Base-by-base conservation (phyloP, 2,888 invertebrate genomes). In the Andrena chrysosceles region DNA sequence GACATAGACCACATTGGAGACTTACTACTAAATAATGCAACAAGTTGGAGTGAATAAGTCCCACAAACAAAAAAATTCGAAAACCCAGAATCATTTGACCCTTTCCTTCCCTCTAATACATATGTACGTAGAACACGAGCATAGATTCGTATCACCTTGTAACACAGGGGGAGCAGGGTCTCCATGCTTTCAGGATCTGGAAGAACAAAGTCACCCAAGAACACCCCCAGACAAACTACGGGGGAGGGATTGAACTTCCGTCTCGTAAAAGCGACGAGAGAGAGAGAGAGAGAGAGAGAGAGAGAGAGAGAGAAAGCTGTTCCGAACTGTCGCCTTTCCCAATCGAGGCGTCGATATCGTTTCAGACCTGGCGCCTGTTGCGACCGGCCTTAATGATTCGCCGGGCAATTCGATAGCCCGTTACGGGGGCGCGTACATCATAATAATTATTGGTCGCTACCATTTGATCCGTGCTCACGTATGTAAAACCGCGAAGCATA, bases 361-460 rank as follows among this genome's bases (percentile, higher is more conserved):
- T 56, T 20, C 7, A 13, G 33, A 29, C 31, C 29, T 67, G 84
- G 80, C 80, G 84, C 74, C 83, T 74, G 64, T 68, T 75, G 71
- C 35, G 63, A 33, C 54, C 66, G 62, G 71, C 74, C 59, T 82
- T 81, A 26, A 42, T n/a, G 42, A 82, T 87, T 84, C 84, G 78
- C 72, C 63, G 52, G 70, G 69, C 90, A 81, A 89, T 88, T 87
- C 87, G 87, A 74, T 63, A 81, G 77, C 62, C 89, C 90, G 87
- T 89, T 89, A 90, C 77, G 20, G 31, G 26, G 20, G 48, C 68
- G 73, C 62, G 82, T 67, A n/a, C 63, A 54, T 83, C 83, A 83
- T 88, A 89, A 83, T 72, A 84, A 88, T 88, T 83, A 83, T 79
- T 31, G 29, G 56, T 26, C 56, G 74, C 67, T 20, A 71, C 48